Evolutionary conservation across 2,797 vertebrate species (phyloP).

Genomic region (Neostethus bicornis): DNA sequence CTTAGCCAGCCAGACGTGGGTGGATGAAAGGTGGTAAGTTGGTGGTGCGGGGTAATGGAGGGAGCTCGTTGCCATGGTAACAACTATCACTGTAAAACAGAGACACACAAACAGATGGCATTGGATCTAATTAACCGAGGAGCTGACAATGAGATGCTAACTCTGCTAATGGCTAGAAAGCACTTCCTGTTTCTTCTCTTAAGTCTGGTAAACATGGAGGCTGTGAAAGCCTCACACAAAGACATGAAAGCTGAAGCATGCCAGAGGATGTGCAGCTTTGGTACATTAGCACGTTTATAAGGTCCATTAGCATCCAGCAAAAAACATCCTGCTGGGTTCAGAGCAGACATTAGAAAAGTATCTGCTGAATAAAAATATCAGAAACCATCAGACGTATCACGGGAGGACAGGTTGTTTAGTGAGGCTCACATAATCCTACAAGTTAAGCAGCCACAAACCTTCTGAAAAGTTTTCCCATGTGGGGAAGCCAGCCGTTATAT

Average conservation of each 20-base stretch:
- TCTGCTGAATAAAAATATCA: too few species aligned
- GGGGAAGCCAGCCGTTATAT: too few species aligned
- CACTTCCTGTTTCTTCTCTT: constrained; percentile 38
- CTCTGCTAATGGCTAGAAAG: constrained; percentile 56
- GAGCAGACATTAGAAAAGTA: constrained; percentile 15
- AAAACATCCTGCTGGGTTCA: not conserved
- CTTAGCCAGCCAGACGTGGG: constrained; percentile 42
- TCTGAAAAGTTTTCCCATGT: too few species aligned
- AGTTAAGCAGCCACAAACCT: too few species aligned
- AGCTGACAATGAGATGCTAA: constrained; percentile 66
- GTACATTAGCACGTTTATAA: constrained; percentile 49
- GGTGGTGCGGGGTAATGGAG: constrained; percentile 54
- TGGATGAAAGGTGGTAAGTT: constrained; percentile 49
- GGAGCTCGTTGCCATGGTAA: constrained; percentile 66
- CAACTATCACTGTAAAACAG: constrained; percentile 55
- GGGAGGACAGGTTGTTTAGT: too few species aligned
- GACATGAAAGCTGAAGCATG: constrained; percentile 48
- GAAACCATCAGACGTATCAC: too few species aligned
- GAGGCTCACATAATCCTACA: too few species aligned
- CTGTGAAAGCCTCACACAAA: constrained; percentile 61
- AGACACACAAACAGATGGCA: constrained; percentile 24
- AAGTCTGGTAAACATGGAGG: constrained; percentile 55
- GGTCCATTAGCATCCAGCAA: constrained; percentile 49
- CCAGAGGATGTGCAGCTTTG: constrained; percentile 25
- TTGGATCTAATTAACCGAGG: constrained; percentile 70